phyloP scores from a whole-genome alignment of 1,140 invertebrate genomes.

The Achatina immaculata region DNA sequence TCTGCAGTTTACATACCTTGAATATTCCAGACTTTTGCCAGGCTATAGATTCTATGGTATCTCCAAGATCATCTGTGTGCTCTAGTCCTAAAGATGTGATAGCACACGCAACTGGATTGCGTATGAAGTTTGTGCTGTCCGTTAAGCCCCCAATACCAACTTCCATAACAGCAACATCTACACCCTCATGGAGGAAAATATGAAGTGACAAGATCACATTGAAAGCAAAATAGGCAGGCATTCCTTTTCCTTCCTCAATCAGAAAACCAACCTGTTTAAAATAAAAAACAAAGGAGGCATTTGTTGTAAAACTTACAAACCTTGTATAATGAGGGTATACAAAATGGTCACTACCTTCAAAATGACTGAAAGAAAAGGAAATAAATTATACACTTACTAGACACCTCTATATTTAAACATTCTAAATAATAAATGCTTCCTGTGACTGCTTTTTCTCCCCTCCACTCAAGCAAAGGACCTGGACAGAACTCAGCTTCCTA shows the following conservation, averaged over 20 bases:
- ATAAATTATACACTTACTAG: too few relatives aligned
- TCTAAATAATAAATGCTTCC: too few relatives aligned
- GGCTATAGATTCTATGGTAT: slow-evolving; percentile 89
- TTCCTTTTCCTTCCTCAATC: slow-evolving; percentile 63
- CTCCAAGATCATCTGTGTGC: slow-evolving; percentile 85
- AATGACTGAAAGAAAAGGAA: too few relatives aligned
- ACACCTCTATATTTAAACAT: too few relatives aligned
- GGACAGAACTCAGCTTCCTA: too few relatives aligned
- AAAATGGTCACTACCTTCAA: too few relatives aligned
- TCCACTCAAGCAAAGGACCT: too few relatives aligned
- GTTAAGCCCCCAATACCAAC: slow-evolving; percentile 97
- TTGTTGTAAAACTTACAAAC: neutral
- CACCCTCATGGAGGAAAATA: slow-evolving; percentile 85
- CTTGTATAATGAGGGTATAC: too few relatives aligned
- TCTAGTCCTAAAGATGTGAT: slow-evolving; percentile 94
- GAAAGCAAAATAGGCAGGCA: slow-evolving; percentile 96
- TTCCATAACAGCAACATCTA: slow-evolving; percentile 94
- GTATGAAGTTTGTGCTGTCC: slow-evolving; percentile 93
- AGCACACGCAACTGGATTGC: slow-evolving; percentile 80
- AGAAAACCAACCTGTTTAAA: neutral
- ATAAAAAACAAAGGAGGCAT: neutral
- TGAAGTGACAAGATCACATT: slow-evolving; percentile 92
- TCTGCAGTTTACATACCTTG: slow-evolving; percentile 75
- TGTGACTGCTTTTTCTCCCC: too few relatives aligned
- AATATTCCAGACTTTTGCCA: slow-evolving; percentile 97